These are phyloP conservation scores for Podargus strigoides DNA, from an alignment of 2,797 vertebrate species.

Conservation along the genomic window DNA sequence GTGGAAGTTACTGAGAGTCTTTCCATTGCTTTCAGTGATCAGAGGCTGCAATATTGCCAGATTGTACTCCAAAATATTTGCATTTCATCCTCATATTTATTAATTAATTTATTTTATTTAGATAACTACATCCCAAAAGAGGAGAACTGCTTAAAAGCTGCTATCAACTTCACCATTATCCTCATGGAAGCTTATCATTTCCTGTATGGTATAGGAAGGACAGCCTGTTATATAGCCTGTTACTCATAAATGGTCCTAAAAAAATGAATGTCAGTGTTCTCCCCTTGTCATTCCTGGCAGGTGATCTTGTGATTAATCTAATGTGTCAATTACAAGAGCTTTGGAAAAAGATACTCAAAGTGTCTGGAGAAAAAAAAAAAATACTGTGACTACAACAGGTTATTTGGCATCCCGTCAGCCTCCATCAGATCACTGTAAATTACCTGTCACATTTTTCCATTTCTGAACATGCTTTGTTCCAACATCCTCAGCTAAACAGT, in stretches of 20 bases:
- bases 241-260: background rate
- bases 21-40: background rate
- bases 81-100: background rate
- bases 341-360: background rate
- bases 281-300: background rate
- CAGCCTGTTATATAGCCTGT: no score
- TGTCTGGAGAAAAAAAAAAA: background rate
- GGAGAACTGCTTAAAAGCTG: background rate
- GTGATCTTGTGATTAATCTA: slow-evolving; percentile 8
- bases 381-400: background rate
- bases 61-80: background rate
- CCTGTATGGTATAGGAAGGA: background rate
- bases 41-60: background rate
- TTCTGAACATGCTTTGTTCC: slow-evolving; percentile 28
- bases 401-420: slow-evolving; percentile 48
- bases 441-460: slow-evolving; percentile 9
- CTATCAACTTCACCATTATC: background rate
- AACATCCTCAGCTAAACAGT: slow-evolving; percentile 23
- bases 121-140: background rate
- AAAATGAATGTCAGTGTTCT: background rate
- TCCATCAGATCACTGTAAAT: slow-evolving; percentile 39
- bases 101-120: background rate
- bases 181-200: background rate
- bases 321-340: slow-evolving; percentile 14
- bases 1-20: background rate